phyloP scores from a whole-genome alignment of 2,888 invertebrate genomes.

The Suillia variegata region DNA sequence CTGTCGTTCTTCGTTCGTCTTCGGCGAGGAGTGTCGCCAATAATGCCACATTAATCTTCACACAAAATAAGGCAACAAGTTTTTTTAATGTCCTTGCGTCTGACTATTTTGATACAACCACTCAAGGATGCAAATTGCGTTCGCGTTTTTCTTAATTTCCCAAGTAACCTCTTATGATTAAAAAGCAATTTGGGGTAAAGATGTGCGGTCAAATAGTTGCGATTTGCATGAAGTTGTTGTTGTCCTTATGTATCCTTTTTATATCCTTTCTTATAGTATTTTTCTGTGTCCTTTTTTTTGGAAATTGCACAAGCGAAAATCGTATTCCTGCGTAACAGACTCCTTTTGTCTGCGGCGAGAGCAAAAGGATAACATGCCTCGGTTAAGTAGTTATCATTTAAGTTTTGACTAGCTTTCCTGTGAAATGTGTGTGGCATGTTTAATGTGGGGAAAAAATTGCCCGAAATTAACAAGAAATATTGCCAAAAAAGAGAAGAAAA shows the following conservation, averaged over 20 bases:
- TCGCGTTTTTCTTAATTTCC: neutral
- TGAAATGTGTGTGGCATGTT: too few species aligned
- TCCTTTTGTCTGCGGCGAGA: neutral
- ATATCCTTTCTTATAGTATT: neutral
- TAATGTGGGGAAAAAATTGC: too few species aligned
- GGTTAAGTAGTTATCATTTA: too few species aligned
- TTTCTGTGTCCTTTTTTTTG: neutral
- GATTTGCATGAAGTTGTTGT: neutral
- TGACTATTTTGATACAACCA: conserved; percentile 2
- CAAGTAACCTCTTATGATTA: too few species aligned
- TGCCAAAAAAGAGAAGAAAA: neutral
- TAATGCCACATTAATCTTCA: conserved; percentile 42
- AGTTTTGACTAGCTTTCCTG: too few species aligned
- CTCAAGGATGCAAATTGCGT: conserved; percentile 3
- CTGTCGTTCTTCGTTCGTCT: too few species aligned
- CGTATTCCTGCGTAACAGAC: neutral
- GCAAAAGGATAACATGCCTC: too few species aligned
- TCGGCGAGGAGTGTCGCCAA: conserved; percentile 30
- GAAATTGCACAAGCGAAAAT: neutral
- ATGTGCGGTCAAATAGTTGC: neutral
- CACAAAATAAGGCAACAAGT: conserved; percentile 26
- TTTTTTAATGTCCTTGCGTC: neutral
- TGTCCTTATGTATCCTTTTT: neutral
- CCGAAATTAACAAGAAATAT: neutral
- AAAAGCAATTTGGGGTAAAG: conserved; percentile 1